Evolutionary conservation across 2,797 vertebrate species (phyloP).

Genomic region (Graptemys geographica): DNA sequence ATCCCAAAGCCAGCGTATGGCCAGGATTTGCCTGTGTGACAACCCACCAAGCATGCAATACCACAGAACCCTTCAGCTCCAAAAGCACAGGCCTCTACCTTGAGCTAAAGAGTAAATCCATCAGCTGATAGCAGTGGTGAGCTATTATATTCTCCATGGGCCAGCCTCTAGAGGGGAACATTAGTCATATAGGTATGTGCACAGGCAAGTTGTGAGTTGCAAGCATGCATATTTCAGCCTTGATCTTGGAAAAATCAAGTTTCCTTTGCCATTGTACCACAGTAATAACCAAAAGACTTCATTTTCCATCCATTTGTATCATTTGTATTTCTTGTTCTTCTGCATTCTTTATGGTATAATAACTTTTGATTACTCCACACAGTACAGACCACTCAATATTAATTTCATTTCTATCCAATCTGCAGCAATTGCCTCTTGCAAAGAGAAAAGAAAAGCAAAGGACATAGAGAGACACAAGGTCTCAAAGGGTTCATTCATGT

Average conservation of each 20-base stretch:
- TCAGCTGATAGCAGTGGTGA: not conserved
- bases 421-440: not conserved
- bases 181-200: fast-evolving
- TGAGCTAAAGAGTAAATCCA: not conserved
- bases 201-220: not conserved
- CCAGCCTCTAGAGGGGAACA: not conserved
- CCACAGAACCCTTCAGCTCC: not conserved
- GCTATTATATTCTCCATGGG: not conserved
- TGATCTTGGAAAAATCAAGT: not conserved
- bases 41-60: not conserved
- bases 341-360: not conserved
- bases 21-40: not conserved
- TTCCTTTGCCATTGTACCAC: not conserved
- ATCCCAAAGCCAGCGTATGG: not conserved
- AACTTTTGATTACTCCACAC: not conserved
- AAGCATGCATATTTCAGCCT: not conserved
- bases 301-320: not conserved
- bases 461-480: not conserved
- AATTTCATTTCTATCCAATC: not conserved
- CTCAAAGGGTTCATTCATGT: not conserved
- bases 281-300: not conserved
- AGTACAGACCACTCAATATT: not conserved
- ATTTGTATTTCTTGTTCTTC: not conserved
- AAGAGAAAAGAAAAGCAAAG: not conserved
- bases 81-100: not conserved